These are phyloP conservation scores for Drosophila truncata DNA, from an alignment of 1,140 invertebrate genomes.

Conservation along the genomic window DNA sequence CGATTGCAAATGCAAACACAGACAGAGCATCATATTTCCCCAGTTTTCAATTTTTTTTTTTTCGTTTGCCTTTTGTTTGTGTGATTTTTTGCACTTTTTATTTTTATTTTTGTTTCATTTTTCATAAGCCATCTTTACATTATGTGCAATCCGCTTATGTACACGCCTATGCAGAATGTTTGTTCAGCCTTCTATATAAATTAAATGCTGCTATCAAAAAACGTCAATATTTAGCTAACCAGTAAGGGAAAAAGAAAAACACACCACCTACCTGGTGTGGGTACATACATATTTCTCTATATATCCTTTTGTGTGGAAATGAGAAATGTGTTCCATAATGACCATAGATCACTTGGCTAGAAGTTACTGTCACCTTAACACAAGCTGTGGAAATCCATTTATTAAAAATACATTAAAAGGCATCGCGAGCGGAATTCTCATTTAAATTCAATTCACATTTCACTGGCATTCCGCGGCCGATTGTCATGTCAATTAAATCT, in stretches of 20 bases:
- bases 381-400: conserved; percentile 8
- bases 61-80: conserved; percentile 54
- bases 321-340: conserved; percentile 24
- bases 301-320: conserved; percentile 13
- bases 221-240: conserved; percentile 70
- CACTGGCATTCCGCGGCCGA: conserved; percentile 30
- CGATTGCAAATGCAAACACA: conserved; percentile 37
- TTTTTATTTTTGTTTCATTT: conserved; percentile 31
- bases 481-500: conserved; percentile 55
- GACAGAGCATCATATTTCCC: conserved; percentile 49
- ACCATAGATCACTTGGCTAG: conserved; percentile 26
- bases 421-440: conserved; percentile 8
- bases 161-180: conserved; percentile 19
- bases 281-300: not conserved
- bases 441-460: conserved; percentile 52
- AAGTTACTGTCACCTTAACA: conserved; percentile 24
- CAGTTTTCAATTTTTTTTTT: conserved; percentile 53
- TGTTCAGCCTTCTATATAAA: conserved; percentile 31
- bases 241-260: conserved; percentile 40
- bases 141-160: conserved; percentile 47
- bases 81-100: conserved; percentile 33
- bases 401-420: conserved; percentile 11
- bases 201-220: conserved; percentile 41
- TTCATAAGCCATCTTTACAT: conserved; percentile 62
- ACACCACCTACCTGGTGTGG: conserved; percentile 17